Percentiles rank a stretch among this genome's conserved stretches.
These are phyloP conservation scores for Lepidocyrtinus sp. DNA, from an alignment of 2,888 invertebrate genomes.

Conservation along the genomic window DNA sequence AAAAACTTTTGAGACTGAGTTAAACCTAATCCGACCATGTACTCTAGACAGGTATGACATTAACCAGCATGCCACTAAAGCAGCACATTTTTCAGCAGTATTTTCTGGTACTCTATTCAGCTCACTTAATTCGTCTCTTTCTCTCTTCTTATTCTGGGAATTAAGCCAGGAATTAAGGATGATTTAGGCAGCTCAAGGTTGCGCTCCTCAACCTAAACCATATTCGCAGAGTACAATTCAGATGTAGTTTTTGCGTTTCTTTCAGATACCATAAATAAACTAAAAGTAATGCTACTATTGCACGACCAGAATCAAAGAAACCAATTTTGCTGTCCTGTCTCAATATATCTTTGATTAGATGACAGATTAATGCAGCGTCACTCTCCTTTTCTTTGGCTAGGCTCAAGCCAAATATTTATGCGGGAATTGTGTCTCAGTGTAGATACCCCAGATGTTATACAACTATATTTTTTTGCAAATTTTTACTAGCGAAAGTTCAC, in stretches of 20 bases:
- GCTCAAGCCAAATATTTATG: too few relatives aligned
- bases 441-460: background rate
- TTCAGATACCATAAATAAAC: background rate
- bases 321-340: background rate
- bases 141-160: constrained; percentile 3
- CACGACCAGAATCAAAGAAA: constrained; percentile 8
- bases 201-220: constrained; percentile 20
- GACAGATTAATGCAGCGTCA: constrained; percentile 40
- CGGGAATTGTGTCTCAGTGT: background rate
- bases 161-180: constrained; percentile 57
- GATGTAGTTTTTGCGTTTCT: background rate
- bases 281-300: background rate
- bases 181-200: constrained; percentile 58
- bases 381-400: constrained; percentile 1
- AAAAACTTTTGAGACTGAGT: too few relatives aligned
- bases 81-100: background rate
- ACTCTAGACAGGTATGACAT: constrained; percentile 5
- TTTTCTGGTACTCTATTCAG: background rate
- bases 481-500: too few relatives aligned
- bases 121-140: background rate
- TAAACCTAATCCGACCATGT: background rate
- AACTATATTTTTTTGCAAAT: constrained; percentile 2
- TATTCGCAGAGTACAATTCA: background rate
- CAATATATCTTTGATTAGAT: constrained; percentile 5
- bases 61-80: background rate